Conservation (phyloP, 2,113 vertebrate genomes). For the Ifrita kowaldi region DNA sequence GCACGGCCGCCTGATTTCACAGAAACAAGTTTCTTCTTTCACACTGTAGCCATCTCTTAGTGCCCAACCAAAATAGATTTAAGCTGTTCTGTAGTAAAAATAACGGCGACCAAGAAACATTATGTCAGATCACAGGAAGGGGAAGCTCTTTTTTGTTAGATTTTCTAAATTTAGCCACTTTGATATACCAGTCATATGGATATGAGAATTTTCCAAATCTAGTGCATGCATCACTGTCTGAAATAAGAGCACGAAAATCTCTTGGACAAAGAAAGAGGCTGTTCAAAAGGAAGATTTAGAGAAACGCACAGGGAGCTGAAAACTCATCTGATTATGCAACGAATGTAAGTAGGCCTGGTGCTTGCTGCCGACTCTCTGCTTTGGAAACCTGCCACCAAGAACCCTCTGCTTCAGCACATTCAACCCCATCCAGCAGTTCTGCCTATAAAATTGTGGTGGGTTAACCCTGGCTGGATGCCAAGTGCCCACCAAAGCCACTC, state of each 20-base stretch:
- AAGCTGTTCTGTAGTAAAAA: not conserved
- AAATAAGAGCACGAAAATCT: constrained; percentile 1
- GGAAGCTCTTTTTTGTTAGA: not conserved
- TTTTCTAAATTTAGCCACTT: constrained; percentile 2
- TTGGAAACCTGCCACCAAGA: constrained; percentile 15
- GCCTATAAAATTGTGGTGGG: not conserved
- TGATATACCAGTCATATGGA: not conserved
- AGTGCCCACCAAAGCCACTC: not conserved
- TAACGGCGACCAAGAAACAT: not conserved
- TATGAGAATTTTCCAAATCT: not conserved
- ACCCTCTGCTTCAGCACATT: not conserved
- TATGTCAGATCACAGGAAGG: not conserved
- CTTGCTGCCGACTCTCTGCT: not conserved
- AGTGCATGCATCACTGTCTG: not conserved
- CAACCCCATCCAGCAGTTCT: not conserved
- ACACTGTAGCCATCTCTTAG: not conserved
- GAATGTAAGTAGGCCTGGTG: not conserved
- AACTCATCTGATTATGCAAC: constrained; percentile 6
- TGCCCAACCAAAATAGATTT: not conserved
- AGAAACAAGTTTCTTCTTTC: not conserved
- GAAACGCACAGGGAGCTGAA: not conserved
- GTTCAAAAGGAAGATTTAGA: not conserved
- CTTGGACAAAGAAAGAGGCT: not conserved
- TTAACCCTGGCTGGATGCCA: not conserved
- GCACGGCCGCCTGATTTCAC: rapidly evolving